phyloP scores from a whole-genome alignment of 2,888 invertebrate genomes.

The Girardia tigrina region DNA sequence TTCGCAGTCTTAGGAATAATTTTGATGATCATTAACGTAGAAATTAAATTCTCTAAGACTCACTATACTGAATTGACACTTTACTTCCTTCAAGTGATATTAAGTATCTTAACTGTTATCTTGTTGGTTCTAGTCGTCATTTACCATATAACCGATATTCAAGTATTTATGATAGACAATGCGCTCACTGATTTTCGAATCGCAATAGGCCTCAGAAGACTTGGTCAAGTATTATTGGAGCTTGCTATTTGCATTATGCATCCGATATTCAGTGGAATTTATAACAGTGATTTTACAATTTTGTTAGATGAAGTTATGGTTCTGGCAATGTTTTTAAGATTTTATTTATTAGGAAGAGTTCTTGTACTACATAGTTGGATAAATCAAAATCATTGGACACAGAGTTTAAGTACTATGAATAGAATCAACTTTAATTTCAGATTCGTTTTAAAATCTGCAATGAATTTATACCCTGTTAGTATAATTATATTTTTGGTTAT shows the following conservation, averaged over 20 bases:
- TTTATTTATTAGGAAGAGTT: not conserved
- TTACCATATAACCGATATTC: conserved; percentile 9
- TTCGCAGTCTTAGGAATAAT: not conserved
- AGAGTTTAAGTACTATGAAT: not conserved
- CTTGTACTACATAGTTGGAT: not conserved
- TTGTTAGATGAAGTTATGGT: not conserved
- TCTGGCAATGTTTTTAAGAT: not conserved
- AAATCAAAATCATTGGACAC: conserved; percentile 7
- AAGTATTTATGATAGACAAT: conserved; percentile 9
- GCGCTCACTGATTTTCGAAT: not conserved
- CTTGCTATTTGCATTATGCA: not conserved
- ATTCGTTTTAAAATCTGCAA: conserved; percentile 2
- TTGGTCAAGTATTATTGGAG: not conserved
- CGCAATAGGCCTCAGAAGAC: not conserved
- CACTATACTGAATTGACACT: not conserved
- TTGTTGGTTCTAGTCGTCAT: not conserved
- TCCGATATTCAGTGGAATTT: not conserved
- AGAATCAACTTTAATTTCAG: not conserved
- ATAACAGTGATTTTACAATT: not conserved
- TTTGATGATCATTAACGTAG: not conserved
- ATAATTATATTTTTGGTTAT: not conserved
- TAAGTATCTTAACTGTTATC: not conserved
- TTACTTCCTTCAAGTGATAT: not conserved
- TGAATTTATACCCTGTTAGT: conserved; percentile 12
- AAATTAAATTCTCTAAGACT: not conserved